phyloP scores from a whole-genome alignment of 1,140 invertebrate species.

The Scaptomyza montana region DNA sequence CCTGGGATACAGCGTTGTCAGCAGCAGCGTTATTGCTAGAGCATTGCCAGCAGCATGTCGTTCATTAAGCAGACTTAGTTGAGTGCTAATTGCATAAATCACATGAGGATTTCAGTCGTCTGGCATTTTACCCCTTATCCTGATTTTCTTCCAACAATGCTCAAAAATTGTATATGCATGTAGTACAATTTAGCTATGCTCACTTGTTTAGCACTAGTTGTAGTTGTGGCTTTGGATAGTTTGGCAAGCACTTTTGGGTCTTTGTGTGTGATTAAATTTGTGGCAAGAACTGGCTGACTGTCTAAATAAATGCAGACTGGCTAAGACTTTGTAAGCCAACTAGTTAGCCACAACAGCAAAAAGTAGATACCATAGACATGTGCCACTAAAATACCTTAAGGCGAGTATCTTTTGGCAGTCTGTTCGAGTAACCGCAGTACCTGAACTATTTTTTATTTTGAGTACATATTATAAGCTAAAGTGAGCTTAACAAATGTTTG shows the following conservation, averaged over 20 bases:
- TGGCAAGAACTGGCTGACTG: not conserved
- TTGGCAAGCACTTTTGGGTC: slow-evolving; percentile 51
- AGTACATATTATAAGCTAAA: not conserved
- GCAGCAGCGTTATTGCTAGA: slow-evolving; percentile 23
- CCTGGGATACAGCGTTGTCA: slow-evolving; percentile 1
- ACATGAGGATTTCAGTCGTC: slow-evolving; percentile 69
- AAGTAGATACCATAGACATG: not conserved
- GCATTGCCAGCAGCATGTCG: slow-evolving; percentile 53
- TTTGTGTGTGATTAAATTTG: slow-evolving; percentile 25
- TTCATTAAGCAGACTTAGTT: slow-evolving; percentile 70
- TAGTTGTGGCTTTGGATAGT: slow-evolving; percentile 9
- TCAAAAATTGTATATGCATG: slow-evolving; percentile 13
- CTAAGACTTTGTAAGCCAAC: slow-evolving; percentile 26
- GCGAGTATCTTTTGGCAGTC: slow-evolving; percentile 44
- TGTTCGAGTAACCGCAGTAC: slow-evolving; percentile 42
- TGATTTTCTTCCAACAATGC: not conserved
- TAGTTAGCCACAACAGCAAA: slow-evolving; percentile 28
- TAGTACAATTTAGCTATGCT: slow-evolving; percentile 8
- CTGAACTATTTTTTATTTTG: slow-evolving; percentile 33
- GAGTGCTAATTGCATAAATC: slow-evolving; percentile 81
- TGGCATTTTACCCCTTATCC: slow-evolving; percentile 27
- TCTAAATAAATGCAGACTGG: slow-evolving; percentile 50
- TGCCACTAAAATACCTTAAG: slow-evolving; percentile 51
- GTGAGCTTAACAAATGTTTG: not conserved
- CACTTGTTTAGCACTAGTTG: not conserved